A percentile compares a stretch with the other conserved stretches of the same genome.
These are phyloP conservation scores for Nemopilema nomurai DNA, from an alignment of 30 jellyfish, hydroid and myxozoan species.

Conservation along the genomic window DNA sequence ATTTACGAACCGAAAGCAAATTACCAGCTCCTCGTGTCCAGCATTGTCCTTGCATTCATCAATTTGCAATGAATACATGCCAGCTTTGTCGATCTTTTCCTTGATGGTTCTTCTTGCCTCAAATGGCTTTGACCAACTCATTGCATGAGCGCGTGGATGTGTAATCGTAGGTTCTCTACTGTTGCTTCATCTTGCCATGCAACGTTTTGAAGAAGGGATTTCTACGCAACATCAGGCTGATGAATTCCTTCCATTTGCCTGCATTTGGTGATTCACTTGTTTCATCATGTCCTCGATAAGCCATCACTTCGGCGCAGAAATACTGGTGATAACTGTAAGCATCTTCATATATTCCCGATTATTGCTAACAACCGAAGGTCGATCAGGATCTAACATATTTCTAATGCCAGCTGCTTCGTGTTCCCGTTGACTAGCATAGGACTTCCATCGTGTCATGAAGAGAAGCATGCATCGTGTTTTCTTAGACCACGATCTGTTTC, in stretches of 20 bases:
- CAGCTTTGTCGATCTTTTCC: background rate
- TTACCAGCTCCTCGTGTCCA: background rate
- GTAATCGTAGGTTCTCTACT: constrained; percentile 43
- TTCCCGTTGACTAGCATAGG: no score
- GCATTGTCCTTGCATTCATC: constrained; percentile 8
- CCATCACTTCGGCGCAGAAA: constrained; percentile 33
- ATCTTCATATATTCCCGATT: constrained; percentile 46
- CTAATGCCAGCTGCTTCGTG: no score
- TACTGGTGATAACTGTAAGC: constrained; percentile 32
- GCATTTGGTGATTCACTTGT: constrained; percentile 41
- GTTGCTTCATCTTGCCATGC: constrained; percentile 50
- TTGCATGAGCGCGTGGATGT: constrained; percentile 30
- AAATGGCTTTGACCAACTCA: background rate
- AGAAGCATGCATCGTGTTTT: constrained; percentile 1
- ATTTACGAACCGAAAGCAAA: background rate
- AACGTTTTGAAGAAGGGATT: constrained; percentile 35
- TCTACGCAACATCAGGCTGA: constrained; percentile 49
- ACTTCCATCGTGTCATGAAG: background rate
- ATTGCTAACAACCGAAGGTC: constrained; percentile 36
- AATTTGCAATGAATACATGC: background rate
- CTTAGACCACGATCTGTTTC: background rate
- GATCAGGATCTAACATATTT: constrained; percentile 50
- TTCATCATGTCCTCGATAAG: constrained; percentile 33
- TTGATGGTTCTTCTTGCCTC: background rate
- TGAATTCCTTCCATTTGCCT: constrained; percentile 49